Conservation (phyloP, 64 coral and sea anemone genomes). For the Porites lutea region DNA sequence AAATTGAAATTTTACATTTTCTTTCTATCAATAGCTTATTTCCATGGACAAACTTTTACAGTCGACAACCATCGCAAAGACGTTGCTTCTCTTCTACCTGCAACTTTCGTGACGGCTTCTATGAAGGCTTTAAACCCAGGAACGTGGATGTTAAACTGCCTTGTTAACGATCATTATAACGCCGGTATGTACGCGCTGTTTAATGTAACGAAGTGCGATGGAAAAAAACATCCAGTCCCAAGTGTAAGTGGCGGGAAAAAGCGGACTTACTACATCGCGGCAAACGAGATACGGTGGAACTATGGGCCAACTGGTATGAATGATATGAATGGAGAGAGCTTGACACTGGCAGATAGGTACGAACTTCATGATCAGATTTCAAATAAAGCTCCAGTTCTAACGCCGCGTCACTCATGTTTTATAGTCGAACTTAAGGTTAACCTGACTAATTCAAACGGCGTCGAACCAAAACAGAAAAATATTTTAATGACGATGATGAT, state of each 20-base stretch:
- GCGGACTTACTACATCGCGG: constrained; percentile 86
- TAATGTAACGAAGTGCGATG: constrained; percentile 72
- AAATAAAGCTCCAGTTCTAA: no score
- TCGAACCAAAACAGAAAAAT: no score
- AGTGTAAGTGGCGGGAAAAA: constrained; percentile 57
- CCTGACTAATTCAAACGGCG: no score
- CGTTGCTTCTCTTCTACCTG: constrained; percentile 81
- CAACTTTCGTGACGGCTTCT: constrained; percentile 82
- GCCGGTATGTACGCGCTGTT: constrained; percentile 92
- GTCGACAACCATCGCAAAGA: constrained; percentile 90
- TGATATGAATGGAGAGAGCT: constrained; percentile 63
- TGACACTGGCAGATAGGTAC: constrained; percentile 72
- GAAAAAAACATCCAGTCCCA: constrained; percentile 19
- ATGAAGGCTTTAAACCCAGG: constrained; percentile 88
- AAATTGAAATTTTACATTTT: background rate
- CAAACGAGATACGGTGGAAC: constrained; percentile 89
- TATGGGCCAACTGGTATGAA: constrained; percentile 85
- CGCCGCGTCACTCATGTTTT: no score
- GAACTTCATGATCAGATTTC: no score
- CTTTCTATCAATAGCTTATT: constrained; percentile 62
- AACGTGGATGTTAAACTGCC: constrained; percentile 91
- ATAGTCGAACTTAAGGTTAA: no score
- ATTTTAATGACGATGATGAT: no score
- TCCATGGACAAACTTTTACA: constrained; percentile 85
- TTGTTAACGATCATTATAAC: constrained; percentile 83